These are phyloP conservation scores for Hydropsyche tenuis DNA, from an alignment of 1,140 invertebrate genomes.

Conservation along the genomic window DNA sequence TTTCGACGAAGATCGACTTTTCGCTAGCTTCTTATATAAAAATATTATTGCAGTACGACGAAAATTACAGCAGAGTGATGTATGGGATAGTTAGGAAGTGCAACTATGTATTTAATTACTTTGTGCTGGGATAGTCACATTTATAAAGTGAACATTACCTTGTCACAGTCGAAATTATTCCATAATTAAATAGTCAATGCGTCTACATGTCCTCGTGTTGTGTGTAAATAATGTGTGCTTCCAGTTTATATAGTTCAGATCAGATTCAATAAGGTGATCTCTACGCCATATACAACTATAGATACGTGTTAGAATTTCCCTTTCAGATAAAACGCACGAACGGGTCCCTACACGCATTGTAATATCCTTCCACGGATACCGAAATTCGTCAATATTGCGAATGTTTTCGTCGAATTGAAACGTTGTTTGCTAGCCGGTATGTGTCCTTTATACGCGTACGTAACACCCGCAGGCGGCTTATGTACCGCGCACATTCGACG, in stretches of 20 bases:
- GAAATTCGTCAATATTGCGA: neutral
- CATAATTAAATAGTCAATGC: constrained; percentile 2
- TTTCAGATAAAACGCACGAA: too few relatives aligned
- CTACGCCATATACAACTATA: too few relatives aligned
- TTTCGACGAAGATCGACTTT: constrained; percentile 1
- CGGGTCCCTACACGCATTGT: too few relatives aligned
- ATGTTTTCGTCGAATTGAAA: neutral
- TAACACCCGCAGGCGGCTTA: neutral
- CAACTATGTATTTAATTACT: constrained; percentile 43
- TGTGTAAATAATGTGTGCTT: neutral
- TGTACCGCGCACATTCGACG: neutral
- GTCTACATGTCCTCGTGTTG: neutral
- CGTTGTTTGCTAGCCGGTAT: too few relatives aligned
- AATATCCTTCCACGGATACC: neutral
- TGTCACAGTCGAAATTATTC: constrained; percentile 27
- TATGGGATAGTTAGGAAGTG: constrained; percentile 25
- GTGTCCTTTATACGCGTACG: too few relatives aligned
- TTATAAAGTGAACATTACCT: constrained; percentile 37
- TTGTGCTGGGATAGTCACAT: constrained; percentile 39
- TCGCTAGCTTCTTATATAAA: constrained; percentile 15
- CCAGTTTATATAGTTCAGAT: neutral
- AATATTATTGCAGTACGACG: constrained; percentile 18
- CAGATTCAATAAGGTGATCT: too few relatives aligned
- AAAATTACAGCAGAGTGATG: constrained; percentile 31
- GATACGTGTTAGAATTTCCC: neutral